These are phyloP conservation scores for Lasioglossum pauxillum DNA, from an alignment of 2,888 invertebrate species.

Conservation along the genomic window DNA sequence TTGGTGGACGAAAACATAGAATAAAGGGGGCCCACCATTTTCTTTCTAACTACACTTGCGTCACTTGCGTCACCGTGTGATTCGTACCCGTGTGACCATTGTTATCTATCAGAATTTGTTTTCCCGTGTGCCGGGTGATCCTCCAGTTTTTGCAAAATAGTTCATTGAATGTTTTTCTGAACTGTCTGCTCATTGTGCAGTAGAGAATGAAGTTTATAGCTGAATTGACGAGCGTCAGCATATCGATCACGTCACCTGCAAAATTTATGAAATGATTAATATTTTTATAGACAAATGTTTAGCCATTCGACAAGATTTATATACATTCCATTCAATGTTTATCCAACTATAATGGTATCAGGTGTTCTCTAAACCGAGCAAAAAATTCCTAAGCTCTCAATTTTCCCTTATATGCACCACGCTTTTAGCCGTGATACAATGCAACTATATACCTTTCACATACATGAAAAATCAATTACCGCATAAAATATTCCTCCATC, in stretches of 20 bases:
- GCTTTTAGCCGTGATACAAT: constrained; percentile 32
- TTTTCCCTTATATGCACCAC: neutral
- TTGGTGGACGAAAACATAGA: constrained; percentile 10
- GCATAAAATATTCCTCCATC: neutral
- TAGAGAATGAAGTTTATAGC: constrained; percentile 97
- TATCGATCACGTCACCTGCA: constrained; percentile 92
- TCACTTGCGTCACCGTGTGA: constrained; percentile 82
- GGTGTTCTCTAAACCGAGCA: neutral
- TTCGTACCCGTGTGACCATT: constrained; percentile 80
- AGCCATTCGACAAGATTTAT: neutral
- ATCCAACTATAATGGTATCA: neutral
- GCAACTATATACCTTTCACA: neutral
- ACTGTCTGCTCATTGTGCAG: constrained; percentile 97
- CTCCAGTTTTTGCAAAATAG: constrained; percentile 86
- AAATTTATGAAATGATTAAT: constrained; percentile 40
- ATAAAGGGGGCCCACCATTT: constrained; percentile 2
- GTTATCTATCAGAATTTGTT: constrained; percentile 78
- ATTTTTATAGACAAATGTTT: neutral
- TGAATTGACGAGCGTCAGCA: constrained; percentile 95
- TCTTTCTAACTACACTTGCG: constrained; percentile 80
- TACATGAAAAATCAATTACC: constrained; percentile 19
- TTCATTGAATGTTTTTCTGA: constrained; percentile 91
- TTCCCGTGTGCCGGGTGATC: constrained; percentile 70
- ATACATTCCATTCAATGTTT: neutral
- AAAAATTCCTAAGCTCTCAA: neutral